Conservation (phyloP, 1,140 invertebrate genomes). For the Stratiolaelaps scimitus region DNA sequence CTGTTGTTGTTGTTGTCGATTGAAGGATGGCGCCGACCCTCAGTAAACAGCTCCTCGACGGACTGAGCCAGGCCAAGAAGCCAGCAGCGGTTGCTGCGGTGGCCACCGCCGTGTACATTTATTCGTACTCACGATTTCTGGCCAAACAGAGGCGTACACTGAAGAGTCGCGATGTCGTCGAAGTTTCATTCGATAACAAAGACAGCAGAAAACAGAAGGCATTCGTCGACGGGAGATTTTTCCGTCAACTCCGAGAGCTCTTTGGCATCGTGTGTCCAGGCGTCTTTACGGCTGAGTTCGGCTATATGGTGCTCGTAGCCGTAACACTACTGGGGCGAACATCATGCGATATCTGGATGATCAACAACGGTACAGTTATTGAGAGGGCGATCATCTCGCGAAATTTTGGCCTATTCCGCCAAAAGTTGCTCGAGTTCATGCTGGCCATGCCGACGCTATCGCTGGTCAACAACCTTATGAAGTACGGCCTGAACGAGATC, state of each 20-base stretch:
- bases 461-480: slow-evolving; percentile 35
- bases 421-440: slow-evolving; percentile 51
- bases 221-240: slow-evolving; percentile 71
- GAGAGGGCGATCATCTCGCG: slow-evolving; percentile 84
- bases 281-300: slow-evolving; percentile 44
- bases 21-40: slow-evolving; percentile 12
- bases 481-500: slow-evolving; percentile 68
- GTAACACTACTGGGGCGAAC: slow-evolving; percentile 67
- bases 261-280: slow-evolving; percentile 73
- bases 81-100: slow-evolving; percentile 6
- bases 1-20: no score
- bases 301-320: slow-evolving; percentile 61
- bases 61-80: background rate
- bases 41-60: slow-evolving; percentile 2
- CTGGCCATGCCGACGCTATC: slow-evolving; percentile 40
- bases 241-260: slow-evolving; percentile 59
- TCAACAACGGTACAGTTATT: slow-evolving; percentile 77
- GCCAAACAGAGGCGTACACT: background rate
- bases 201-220: slow-evolving; percentile 52
- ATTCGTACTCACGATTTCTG: slow-evolving; percentile 20
- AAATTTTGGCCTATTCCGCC: slow-evolving; percentile 60
- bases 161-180: slow-evolving; percentile 1
- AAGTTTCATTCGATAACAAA: slow-evolving; percentile 36
- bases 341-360: slow-evolving; percentile 92
- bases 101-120: slow-evolving; percentile 23